These are phyloP conservation scores for Mechanitis messenoides DNA, from an alignment of 2,888 invertebrate genomes.

Conservation along the genomic window DNA sequence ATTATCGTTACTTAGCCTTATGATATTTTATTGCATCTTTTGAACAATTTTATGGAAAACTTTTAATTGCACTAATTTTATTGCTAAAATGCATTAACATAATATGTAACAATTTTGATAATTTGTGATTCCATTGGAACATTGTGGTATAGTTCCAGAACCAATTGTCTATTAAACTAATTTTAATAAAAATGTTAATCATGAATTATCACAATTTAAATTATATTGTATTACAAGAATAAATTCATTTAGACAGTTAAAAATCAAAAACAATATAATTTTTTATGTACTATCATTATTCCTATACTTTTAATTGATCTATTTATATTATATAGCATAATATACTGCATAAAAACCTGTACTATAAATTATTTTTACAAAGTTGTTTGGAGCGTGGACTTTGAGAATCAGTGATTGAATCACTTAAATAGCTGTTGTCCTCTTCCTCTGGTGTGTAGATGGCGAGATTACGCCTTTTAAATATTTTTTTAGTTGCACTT, in stretches of 20 bases:
- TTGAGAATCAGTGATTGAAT: constrained; percentile 39
- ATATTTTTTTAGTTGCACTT: constrained; percentile 50
- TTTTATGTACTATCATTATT: constrained; percentile 4
- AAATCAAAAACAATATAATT: background rate
- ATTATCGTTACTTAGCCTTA: constrained; percentile 1
- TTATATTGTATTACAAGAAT: background rate
- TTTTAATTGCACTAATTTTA: constrained; percentile 28
- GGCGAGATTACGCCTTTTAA: constrained; percentile 66
- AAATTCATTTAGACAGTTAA: background rate
- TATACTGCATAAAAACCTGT: constrained; percentile 7
- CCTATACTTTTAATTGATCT: constrained; percentile 10
- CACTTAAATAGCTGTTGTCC: constrained; percentile 41
- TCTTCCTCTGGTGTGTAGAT: constrained; percentile 55
- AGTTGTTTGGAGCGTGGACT: constrained; percentile 49
- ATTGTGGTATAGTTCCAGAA: too few species aligned
- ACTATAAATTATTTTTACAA: constrained; percentile 31
- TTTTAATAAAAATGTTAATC: background rate
- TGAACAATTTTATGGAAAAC: constrained; percentile 8
- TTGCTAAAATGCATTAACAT: constrained; percentile 21
- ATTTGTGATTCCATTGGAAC: too few species aligned
- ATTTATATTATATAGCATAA: constrained; percentile 9
- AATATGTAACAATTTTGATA: constrained; percentile 2
- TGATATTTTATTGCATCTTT: background rate
- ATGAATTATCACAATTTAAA: background rate
- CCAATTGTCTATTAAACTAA: background rate